A percentile compares a stretch with the other conserved stretches of the same genome.
phyloP scores from a whole-genome alignment of 2,888 invertebrate genomes.

The Clistopyga incitator region DNA sequence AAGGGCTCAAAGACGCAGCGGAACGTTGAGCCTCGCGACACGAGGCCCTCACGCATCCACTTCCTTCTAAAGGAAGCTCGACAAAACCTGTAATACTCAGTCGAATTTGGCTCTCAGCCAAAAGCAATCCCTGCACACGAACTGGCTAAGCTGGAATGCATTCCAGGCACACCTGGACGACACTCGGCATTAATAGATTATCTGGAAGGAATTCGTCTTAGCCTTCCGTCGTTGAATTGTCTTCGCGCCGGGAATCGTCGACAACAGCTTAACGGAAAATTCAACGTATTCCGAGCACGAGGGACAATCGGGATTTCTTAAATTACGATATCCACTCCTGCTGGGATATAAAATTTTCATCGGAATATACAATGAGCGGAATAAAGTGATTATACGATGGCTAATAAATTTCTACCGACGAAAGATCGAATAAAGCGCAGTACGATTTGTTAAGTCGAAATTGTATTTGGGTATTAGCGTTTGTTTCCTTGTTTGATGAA shows the following conservation, averaged over 20 bases:
- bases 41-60: slow-evolving; percentile 1
- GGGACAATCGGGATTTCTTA: background rate
- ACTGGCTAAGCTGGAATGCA: slow-evolving; percentile 71
- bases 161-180: slow-evolving; percentile 77
- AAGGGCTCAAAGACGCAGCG: slow-evolving; percentile 4
- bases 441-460: too few relatives aligned
- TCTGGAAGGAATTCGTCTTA: slow-evolving; percentile 71
- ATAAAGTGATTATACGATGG: background rate
- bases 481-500: background rate
- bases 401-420: background rate
- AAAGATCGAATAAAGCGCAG: too few relatives aligned
- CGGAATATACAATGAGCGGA: too few relatives aligned
- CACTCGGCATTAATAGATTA: slow-evolving; percentile 78
- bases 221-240: slow-evolving; percentile 42
- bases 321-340: background rate
- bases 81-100: slow-evolving; percentile 77
- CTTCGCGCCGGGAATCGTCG: slow-evolving; percentile 6
- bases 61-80: slow-evolving; percentile 35
- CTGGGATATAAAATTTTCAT: background rate
- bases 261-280: slow-evolving; percentile 19
- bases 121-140: slow-evolving; percentile 77
- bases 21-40: slow-evolving; percentile 7
- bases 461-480: background rate
- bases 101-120: slow-evolving; percentile 76
- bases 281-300: slow-evolving; percentile 11